Evolutionary conservation across 2,888 invertebrate species (phyloP).

Genomic region (Cheilosia vulpina): DNA sequence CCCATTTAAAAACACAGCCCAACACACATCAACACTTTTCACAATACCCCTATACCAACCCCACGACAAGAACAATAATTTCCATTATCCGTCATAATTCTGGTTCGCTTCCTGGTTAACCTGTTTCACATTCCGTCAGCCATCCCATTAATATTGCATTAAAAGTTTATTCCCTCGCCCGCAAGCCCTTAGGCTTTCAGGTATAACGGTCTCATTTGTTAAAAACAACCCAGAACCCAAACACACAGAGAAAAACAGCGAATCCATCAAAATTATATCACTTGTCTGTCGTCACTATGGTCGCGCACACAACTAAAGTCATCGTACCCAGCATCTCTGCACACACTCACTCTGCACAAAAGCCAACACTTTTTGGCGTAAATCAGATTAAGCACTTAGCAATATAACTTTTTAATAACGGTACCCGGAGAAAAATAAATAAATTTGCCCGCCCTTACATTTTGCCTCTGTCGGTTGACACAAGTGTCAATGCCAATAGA

Average conservation of each 20-base stretch:
- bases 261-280: conserved; percentile 52
- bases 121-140: conserved; percentile 21
- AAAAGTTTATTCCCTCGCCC: conserved; percentile 10
- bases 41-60: not conserved
- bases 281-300: conserved; percentile 5
- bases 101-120: conserved; percentile 1
- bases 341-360: not conserved
- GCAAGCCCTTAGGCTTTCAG: conserved; percentile 3
- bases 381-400: conserved; percentile 71
- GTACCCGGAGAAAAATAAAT: conserved; percentile 35
- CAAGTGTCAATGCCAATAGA: conserved; percentile 60
- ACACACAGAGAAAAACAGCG: conserved; percentile 10
- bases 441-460: conserved; percentile 7
- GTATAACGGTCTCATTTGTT: not conserved
- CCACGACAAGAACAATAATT: conserved; percentile 5
- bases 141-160: conserved; percentile 43
- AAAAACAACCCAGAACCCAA: not conserved
- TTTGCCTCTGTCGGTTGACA: not conserved
- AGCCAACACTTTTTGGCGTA: conserved; percentile 37
- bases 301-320: conserved; percentile 9
- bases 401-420: conserved; percentile 63
- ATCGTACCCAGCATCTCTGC: not conserved
- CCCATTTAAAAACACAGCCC: not conserved
- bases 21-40: not conserved
- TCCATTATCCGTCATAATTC: conserved; percentile 21